These are phyloP conservation scores for Polyommatus icarus DNA, from an alignment of 2,888 invertebrate genomes.

Conservation along the genomic window DNA sequence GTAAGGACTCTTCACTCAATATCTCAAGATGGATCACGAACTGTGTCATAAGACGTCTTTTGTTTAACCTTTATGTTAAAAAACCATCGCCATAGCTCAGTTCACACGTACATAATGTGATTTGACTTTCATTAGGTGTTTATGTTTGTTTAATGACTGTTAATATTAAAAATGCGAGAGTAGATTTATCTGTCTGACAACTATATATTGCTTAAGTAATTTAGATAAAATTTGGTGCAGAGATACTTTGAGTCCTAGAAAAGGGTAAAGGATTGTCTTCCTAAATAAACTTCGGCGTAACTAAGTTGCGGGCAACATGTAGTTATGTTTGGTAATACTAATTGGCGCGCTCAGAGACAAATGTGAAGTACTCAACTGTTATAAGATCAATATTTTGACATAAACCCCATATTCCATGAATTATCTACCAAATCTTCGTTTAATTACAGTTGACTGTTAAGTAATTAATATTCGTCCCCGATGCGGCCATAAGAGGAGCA, in stretches of 20 bases:
- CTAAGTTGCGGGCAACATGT: background rate
- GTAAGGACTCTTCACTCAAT: constrained; percentile 6
- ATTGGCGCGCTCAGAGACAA: no score
- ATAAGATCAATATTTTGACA: no score
- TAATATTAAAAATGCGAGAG: background rate
- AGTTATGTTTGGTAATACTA: background rate
- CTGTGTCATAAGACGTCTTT: constrained; percentile 20
- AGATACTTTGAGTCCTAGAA: background rate
- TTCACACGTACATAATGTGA: background rate
- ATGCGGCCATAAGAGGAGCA: no score
- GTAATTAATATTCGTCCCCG: no score
- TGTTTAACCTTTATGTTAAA: constrained; percentile 17
- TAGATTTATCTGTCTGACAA: background rate
- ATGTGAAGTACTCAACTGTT: no score
- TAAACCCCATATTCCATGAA: no score
- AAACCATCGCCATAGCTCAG: background rate
- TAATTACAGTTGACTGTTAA: no score
- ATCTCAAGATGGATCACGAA: constrained; percentile 18
- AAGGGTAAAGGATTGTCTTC: no score
- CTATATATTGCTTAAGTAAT: no score
- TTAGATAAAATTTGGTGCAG: no score
- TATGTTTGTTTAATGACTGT: background rate
- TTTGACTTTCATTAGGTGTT: background rate
- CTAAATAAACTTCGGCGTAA: no score
- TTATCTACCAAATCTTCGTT: no score